These are phyloP conservation scores for Lepidostoma basale DNA, from an alignment of 1,140 invertebrate genomes.

Conservation along the genomic window DNA sequence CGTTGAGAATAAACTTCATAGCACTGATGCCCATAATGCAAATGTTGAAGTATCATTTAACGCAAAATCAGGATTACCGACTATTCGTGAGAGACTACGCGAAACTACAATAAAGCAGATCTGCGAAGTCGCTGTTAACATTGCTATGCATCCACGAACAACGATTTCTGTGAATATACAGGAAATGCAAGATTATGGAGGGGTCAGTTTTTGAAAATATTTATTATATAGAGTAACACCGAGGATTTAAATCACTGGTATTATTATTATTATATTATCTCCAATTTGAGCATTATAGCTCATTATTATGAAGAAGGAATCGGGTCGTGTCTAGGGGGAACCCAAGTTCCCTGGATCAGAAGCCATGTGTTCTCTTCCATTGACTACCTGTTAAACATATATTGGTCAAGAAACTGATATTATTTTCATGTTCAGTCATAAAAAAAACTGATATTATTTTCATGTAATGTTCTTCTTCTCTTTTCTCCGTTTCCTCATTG, in stretches of 20 bases:
- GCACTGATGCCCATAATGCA: slow-evolving; percentile 79
- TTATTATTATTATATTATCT: too few species aligned
- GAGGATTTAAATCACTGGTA: background rate
- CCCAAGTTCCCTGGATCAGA: too few species aligned
- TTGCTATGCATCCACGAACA: slow-evolving; percentile 76
- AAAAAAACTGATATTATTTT: too few species aligned
- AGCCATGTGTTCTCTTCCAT: too few species aligned
- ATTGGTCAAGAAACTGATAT: too few species aligned
- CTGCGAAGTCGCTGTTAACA: slow-evolving; percentile 74
- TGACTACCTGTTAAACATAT: too few species aligned
- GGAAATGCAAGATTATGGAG: slow-evolving; percentile 85
- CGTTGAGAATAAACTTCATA: slow-evolving; percentile 76
- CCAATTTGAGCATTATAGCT: too few species aligned
- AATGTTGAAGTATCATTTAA: slow-evolving; percentile 79
- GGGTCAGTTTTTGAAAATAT: slow-evolving; percentile 68
- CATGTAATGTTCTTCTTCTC: too few species aligned
- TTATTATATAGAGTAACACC: slow-evolving; percentile 22
- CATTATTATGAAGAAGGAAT: too few species aligned
- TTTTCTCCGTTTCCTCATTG: too few species aligned
- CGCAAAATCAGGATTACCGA: slow-evolving; percentile 76
- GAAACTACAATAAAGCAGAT: slow-evolving; percentile 78
- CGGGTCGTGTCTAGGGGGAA: too few species aligned
- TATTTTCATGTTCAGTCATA: too few species aligned
- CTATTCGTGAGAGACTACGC: slow-evolving; percentile 72
- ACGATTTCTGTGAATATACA: slow-evolving; percentile 80